Percentiles rank a stretch among this genome's conserved stretches.
Conservation (phyloP, 2,797 vertebrate species). For the Urosaurus nigricauda region DNA sequence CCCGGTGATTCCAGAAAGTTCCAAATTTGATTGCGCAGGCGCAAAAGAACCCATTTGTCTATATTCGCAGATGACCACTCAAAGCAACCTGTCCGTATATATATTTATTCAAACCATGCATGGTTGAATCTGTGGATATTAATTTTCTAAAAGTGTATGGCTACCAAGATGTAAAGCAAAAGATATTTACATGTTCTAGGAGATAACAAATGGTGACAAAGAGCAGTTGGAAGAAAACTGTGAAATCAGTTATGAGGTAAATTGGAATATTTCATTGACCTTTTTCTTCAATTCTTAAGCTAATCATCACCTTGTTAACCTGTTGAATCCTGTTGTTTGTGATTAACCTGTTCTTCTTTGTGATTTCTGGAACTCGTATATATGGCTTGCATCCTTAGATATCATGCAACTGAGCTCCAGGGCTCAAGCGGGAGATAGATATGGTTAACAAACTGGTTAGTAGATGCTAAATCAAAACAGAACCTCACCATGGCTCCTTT, state of each 20-base stretch:
- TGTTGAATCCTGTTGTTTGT: background rate
- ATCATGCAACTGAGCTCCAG: no score
- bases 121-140: background rate
- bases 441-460: no score
- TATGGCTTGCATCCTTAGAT: no score
- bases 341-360: background rate
- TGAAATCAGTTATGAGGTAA: conserved; percentile 75
- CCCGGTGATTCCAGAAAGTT: no score
- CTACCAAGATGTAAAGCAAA: background rate
- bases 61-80: no score
- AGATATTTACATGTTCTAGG: conserved; percentile 61
- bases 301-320: background rate
- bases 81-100: background rate
- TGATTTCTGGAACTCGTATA: no score
- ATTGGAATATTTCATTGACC: background rate
- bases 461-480: no score
- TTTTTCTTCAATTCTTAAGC: background rate
- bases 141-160: background rate
- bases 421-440: no score
- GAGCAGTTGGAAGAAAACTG: conserved; percentile 69
- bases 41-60: no score
- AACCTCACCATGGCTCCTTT: no score
- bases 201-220: conserved; percentile 50
- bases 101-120: no score
- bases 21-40: no score